Evolutionary conservation across 2,113 vertebrate genomes (phyloP).

Genomic region (Marmota monax): DNA sequence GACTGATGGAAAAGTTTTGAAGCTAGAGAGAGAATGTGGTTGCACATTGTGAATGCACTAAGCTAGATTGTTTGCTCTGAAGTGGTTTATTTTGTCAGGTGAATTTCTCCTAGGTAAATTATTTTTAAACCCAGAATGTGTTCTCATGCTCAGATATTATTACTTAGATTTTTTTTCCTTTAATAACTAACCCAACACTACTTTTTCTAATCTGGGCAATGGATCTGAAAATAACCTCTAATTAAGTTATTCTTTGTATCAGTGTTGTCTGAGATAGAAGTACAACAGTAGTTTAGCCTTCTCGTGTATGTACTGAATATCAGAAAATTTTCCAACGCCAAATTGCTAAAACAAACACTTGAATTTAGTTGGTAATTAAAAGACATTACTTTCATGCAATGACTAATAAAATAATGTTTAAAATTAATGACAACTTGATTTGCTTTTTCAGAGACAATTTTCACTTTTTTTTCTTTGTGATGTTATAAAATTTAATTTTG

Average conservation of each 20-base stretch:
- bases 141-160: background rate
- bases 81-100: background rate
- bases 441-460: background rate
- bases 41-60: background rate
- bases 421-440: background rate
- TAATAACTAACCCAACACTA: background rate
- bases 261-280: background rate
- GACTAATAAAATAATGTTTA: background rate
- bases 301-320: background rate
- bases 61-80: background rate
- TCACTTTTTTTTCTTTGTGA: background rate
- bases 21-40: background rate
- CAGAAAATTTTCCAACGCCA: background rate
- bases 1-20: background rate
- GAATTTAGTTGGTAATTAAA: slow-evolving; percentile 9
- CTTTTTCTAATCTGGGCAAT: background rate
- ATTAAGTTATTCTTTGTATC: background rate
- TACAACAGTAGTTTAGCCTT: background rate
- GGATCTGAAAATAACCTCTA: background rate
- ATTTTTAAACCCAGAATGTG: background rate
- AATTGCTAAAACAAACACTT: background rate
- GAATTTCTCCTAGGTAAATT: background rate
- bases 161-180: background rate
- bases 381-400: background rate
- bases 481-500: background rate